Percentiles rank a stretch among this genome's conserved stretches.
phyloP scores from a whole-genome alignment of 1,140 invertebrate genomes.

The Phenacoccus solenopsis region DNA sequence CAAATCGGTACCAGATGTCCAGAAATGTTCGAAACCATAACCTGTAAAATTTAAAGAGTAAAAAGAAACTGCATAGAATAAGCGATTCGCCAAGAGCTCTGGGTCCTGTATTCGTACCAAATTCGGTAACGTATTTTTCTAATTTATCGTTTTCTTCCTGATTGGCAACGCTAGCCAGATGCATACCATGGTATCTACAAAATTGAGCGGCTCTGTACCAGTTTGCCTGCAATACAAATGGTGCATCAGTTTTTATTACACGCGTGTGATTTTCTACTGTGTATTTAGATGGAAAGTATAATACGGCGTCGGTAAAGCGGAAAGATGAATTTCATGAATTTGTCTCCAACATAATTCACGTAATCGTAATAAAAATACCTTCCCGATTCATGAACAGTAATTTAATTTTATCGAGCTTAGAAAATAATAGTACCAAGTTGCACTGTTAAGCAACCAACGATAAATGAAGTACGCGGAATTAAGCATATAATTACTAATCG shows the following conservation, averaged over 20 bases:
- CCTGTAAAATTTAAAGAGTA: slow-evolving; percentile 40
- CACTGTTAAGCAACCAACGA: background rate
- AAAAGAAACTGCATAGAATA: background rate
- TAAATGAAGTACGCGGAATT: background rate
- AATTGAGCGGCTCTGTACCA: slow-evolving; percentile 85
- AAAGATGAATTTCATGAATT: background rate
- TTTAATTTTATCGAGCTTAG: background rate
- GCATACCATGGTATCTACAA: slow-evolving; percentile 82
- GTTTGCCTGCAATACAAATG: slow-evolving; percentile 55
- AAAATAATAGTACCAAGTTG: slow-evolving; percentile 1
- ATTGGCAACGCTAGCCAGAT: slow-evolving; percentile 72
- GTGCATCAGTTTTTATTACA: background rate
- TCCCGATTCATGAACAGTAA: background rate
- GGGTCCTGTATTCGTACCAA: slow-evolving; percentile 40
- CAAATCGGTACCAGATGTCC: slow-evolving; percentile 81
- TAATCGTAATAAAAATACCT: too few relatives aligned
- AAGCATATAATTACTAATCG: background rate
- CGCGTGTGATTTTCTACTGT: background rate
- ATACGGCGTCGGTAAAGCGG: too few relatives aligned
- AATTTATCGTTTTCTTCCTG: slow-evolving; percentile 78
- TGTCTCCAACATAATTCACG: slow-evolving; percentile 9
- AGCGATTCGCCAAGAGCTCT: background rate
- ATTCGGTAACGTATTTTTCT: slow-evolving; percentile 69
- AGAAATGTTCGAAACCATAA: slow-evolving; percentile 78
- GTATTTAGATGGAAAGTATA: background rate